These are phyloP conservation scores for Apeltes quadracus DNA, from an alignment of 2,113 vertebrate species.

Conservation along the genomic window DNA sequence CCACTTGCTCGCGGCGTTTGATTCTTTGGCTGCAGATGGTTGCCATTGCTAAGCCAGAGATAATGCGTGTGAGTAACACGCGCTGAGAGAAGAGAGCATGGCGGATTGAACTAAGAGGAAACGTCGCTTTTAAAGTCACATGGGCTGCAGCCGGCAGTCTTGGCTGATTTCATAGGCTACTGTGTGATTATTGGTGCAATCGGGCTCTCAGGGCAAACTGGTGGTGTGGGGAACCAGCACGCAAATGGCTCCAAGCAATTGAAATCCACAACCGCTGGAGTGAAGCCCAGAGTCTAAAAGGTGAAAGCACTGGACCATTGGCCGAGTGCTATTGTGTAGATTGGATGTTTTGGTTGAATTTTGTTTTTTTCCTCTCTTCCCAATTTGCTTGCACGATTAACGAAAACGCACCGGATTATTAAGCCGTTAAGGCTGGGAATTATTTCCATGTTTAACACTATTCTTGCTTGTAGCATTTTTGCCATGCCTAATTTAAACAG, in stretches of 20 bases:
- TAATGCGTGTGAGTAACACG: conserved; percentile 48
- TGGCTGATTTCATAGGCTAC: conserved; percentile 36
- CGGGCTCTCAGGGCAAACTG: conserved; percentile 21
- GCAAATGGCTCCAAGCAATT: conserved; percentile 31
- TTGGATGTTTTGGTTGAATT: neutral
- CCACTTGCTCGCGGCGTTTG: conserved; percentile 39
- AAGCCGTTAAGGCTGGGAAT: conserved; percentile 6
- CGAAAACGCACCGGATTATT: conserved; percentile 21
- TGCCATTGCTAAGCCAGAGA: conserved; percentile 50
- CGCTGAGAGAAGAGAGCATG: conserved; percentile 24
- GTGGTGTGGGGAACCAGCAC: conserved; percentile 6
- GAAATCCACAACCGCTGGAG: conserved; percentile 26
- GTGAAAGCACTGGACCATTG: conserved; percentile 11
- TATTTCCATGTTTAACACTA: conserved; percentile 12
- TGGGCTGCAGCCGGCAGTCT: conserved; percentile 36
- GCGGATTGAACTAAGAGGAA: conserved; percentile 50
- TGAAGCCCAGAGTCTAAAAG: conserved; percentile 25
- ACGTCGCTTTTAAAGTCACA: conserved; percentile 51
- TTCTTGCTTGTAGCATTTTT: conserved; percentile 2
- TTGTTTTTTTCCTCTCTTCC: conserved; percentile 17
- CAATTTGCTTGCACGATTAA: neutral
- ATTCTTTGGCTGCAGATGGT: conserved; percentile 59
- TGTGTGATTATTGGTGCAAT: conserved; percentile 43
- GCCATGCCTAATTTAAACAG: conserved; percentile 9
- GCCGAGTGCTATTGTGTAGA: conserved; percentile 6